phyloP scores from a whole-genome alignment of 2,797 vertebrate species.

The Etheostoma perlongum region DNA sequence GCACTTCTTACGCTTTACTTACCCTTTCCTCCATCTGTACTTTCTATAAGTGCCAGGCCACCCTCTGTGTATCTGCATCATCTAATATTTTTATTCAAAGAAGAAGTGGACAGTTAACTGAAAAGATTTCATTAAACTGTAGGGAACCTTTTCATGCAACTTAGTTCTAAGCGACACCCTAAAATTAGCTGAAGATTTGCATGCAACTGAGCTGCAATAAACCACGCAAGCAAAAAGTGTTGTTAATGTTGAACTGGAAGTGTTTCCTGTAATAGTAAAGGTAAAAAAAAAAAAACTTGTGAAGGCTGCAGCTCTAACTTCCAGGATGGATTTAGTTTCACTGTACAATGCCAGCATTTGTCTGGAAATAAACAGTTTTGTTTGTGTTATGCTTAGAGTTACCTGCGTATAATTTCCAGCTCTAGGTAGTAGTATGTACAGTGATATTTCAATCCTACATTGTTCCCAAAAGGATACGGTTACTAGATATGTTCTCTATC shows the following conservation, averaged over 20 bases:
- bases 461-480: constrained; percentile 17
- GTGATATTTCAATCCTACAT: neutral
- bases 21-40: neutral
- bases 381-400: constrained; percentile 12
- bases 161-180: neutral
- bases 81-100: neutral
- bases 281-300: neutral
- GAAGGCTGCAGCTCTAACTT: neutral
- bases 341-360: constrained; percentile 10
- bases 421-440: constrained; percentile 6
- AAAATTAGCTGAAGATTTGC: neutral
- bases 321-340: neutral
- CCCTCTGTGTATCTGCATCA: neutral
- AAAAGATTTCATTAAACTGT: neutral
- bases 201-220: neutral
- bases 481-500: constrained; percentile 22
- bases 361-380: constrained; percentile 25
- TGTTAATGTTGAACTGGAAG: neutral
- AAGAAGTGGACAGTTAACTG: neutral
- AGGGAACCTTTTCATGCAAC: neutral
- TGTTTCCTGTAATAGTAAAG: constrained; percentile 1
- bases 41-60: neutral
- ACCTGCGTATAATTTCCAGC: constrained; percentile 1
- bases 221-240: neutral
- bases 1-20: neutral